Base-by-base conservation (phyloP, 2,113 vertebrate species). In the Sinocyclocheilus maitianheensis region DNA sequence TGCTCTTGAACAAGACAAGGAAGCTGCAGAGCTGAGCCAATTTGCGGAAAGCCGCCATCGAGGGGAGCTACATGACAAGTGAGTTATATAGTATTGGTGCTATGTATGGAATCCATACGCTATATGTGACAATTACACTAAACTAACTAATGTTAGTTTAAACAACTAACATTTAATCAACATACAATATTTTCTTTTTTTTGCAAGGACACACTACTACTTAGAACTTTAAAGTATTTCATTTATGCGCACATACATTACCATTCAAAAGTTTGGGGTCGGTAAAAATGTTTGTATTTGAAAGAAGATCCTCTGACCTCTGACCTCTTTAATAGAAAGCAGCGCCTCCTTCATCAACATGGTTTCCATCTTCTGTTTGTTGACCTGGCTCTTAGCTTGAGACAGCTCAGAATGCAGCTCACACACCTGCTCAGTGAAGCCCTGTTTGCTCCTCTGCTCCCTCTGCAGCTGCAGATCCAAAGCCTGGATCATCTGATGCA, bases 1-100 rank as follows among this genome's bases (percentile, higher is more conserved):
- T 8, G 22, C 53, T 72, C 86, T 93, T 24, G 88, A 95, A 67
- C 84, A 91, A 67, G 91, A 94, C 77, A 94, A 91, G 72, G 89
- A 90, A 37, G 88, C 83, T 84, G 51, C 91, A 72, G 88, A 91
- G 65, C 89, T 86, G 75, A 80, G 89, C 8, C 83, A 85, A 12
- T 90, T 86, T 81, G 91, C 94, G 86, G 91, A 91, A 77, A 93
- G 88, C 43, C 91, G 80, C 40, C 91, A 83, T 11, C 81, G 79
- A 4, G 82, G 87, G 84, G 90, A 92, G 13, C 90, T 95, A 67
- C 90, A 93, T 55, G 92, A 94, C 77, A 96, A 94, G 95, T 95
- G 83, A 93, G 93, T 80, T 75, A 18, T 12, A 24, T 22, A 34
- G 30, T 34, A 34, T 34, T 34, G 30, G 30, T 34, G 30, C 30